phyloP scores from a whole-genome alignment of 2,888 invertebrate species.

The Phyllotreta cruciferae region DNA sequence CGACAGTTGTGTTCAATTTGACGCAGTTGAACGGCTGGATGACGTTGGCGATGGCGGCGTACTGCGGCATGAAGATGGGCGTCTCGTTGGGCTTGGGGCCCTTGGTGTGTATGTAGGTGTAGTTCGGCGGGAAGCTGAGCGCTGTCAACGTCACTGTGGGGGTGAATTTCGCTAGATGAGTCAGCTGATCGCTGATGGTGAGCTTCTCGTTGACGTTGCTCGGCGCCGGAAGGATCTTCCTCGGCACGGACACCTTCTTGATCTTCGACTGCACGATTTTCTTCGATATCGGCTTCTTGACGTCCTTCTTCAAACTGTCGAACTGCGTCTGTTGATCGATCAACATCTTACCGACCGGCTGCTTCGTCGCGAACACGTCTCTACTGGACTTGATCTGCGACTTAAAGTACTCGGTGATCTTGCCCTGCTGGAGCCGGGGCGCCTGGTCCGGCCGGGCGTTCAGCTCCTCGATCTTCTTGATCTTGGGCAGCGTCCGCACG shows the following conservation, averaged over 20 bases:
- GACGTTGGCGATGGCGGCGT: constrained; percentile 52
- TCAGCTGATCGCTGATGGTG: constrained; percentile 45
- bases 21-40: constrained; percentile 58
- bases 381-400: constrained; percentile 77
- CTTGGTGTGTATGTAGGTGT: constrained; percentile 59
- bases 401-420: constrained; percentile 86
- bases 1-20: constrained; percentile 60
- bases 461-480: too few species aligned
- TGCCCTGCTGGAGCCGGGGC: constrained; percentile 68
- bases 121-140: constrained; percentile 56
- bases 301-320: constrained; percentile 46
- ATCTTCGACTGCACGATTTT: constrained; percentile 49
- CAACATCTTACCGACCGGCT: constrained; percentile 42
- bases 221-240: constrained; percentile 60
- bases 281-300: constrained; percentile 57
- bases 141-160: constrained; percentile 57
- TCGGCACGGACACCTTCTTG: constrained; percentile 55
- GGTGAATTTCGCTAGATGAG: constrained; percentile 52
- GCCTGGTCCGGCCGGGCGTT: not conserved
- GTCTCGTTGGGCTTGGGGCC: constrained; percentile 57
- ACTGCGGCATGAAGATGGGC: constrained; percentile 55
- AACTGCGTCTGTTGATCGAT: constrained; percentile 52
- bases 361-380: constrained; percentile 46
- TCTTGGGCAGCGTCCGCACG: constrained; percentile 44
- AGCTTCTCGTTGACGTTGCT: constrained; percentile 55